Evolutionary conservation across 2,113 vertebrate genomes (phyloP), one percentile per base, ranked within the genome.

Genomic region (Syrmaticus mikado): DNA sequence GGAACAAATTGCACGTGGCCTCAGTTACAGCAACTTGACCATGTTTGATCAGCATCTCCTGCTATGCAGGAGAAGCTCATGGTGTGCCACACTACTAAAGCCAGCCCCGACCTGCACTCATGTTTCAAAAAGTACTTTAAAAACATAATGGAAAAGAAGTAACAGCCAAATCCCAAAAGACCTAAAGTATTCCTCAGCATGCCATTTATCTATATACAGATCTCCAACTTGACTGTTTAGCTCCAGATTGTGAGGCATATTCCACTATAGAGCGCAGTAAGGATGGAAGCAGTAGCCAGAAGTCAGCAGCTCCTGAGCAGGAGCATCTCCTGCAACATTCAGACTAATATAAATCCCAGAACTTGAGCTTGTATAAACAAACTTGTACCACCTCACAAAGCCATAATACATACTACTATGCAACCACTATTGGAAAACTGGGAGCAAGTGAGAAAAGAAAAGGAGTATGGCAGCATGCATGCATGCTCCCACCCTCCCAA

Each of bases 251-350:
- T 43, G 10, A 66, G n/a, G 34, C 14, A 21, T 1, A 5, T 60
- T 32, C 1, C 2, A 41, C 64, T n/a, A 21, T 0, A 0, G 7
- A 70, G 6, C 6, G 3, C 10, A 53, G 46, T 0, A 27, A 0
- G 4, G 19, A 27, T 1, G 34, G 21, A 53, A 65, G 87, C 52
- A 12, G 2, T 2, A 58, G 3, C 18, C 45, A 61, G 48, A 36
- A 20, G 11, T 40, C 22, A 7, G 17, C 7, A 7, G 17, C 8
- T 40, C 8, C n/a, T n/a, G 48, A 65, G 50, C 48, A 58, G 20
- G 6, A 76, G 1, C 15, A 80, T 13, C 45, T 73, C 41, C 22
- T 50, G 11, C 40, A 61, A 8, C 36, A n/a, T 11, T 45, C n/a
- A 48, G 18, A 14, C 21, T 46, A 13, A 79, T 6, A 22, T 7